Evolutionary conservation across 2,888 invertebrate species (phyloP).

Genomic region (Athripsodes cinereus): DNA sequence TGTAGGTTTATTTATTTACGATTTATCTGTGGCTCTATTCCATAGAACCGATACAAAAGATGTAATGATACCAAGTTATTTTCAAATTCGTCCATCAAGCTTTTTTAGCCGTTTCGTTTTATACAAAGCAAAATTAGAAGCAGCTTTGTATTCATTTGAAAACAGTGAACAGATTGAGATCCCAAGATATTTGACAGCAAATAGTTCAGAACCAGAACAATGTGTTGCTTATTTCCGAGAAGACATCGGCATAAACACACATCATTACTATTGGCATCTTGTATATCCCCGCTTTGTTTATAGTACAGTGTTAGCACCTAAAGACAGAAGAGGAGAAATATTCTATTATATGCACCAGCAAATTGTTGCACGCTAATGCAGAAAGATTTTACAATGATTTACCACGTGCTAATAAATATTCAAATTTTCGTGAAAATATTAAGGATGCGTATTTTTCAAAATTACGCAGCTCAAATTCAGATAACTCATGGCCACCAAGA

Average conservation of each 20-base stretch:
- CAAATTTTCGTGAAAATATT: slow-evolving; percentile 18
- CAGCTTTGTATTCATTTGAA: slow-evolving; percentile 52
- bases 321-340: slow-evolving; percentile 58
- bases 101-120: slow-evolving; percentile 64
- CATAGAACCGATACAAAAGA: too few species aligned
- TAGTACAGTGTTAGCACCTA: slow-evolving; percentile 39
- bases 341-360: slow-evolving; percentile 64
- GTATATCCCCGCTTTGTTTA: slow-evolving; percentile 71
- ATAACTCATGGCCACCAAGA: slow-evolving; percentile 57
- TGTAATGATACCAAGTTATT: slow-evolving; percentile 57
- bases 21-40: too few species aligned
- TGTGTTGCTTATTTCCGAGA: slow-evolving; percentile 78
- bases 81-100: slow-evolving; percentile 76
- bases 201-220: slow-evolving; percentile 69
- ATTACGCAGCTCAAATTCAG: slow-evolving; percentile 58
- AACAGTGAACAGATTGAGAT: slow-evolving; percentile 67
- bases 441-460: slow-evolving; percentile 56
- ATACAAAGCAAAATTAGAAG: slow-evolving; percentile 62
- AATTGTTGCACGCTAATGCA: slow-evolving; percentile 48
- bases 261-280: slow-evolving; percentile 90
- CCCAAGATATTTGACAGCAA: slow-evolving; percentile 68
- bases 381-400: slow-evolving; percentile 15
- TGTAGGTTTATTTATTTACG: too few species aligned
- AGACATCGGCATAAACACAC: slow-evolving; percentile 77
- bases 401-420: not conserved